These are phyloP conservation scores for Hyperoodon ampullatus DNA, from an alignment of 2,113 vertebrate species.

Conservation along the genomic window DNA sequence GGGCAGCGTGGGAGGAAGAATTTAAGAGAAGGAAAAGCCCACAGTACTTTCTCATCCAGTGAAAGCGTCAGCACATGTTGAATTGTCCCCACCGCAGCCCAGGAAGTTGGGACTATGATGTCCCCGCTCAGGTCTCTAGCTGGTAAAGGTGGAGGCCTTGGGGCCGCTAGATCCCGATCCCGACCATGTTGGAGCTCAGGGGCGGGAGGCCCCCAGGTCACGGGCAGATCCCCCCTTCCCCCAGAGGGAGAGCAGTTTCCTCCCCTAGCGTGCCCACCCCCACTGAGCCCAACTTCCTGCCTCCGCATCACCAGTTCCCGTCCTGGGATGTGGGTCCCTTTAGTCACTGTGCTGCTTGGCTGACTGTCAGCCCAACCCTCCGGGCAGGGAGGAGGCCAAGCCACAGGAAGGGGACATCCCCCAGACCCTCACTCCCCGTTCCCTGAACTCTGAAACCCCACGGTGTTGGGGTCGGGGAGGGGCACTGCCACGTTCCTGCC, in stretches of 20 bases:
- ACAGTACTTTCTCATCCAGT: fast-evolving
- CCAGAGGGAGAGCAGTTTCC: neutral
- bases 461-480: fast-evolving
- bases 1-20: fast-evolving
- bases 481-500: neutral
- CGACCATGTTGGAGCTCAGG: neutral
- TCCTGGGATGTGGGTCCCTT: fast-evolving
- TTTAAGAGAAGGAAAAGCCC: neutral
- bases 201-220: neutral
- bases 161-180: neutral
- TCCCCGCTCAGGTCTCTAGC: neutral
- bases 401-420: neutral
- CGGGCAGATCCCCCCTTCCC: neutral
- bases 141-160: neutral
- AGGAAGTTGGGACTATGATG: neutral
- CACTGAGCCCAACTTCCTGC: neutral
- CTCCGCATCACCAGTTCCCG: neutral
- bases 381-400: neutral
- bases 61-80: neutral
- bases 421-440: neutral
- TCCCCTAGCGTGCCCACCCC: neutral
- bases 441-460: neutral
- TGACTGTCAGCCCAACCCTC: neutral
- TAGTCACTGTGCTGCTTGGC: neutral
- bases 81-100: neutral